Conservation (phyloP, 2,797 vertebrate genomes). For the Pangasius sanitwongsei region DNA sequence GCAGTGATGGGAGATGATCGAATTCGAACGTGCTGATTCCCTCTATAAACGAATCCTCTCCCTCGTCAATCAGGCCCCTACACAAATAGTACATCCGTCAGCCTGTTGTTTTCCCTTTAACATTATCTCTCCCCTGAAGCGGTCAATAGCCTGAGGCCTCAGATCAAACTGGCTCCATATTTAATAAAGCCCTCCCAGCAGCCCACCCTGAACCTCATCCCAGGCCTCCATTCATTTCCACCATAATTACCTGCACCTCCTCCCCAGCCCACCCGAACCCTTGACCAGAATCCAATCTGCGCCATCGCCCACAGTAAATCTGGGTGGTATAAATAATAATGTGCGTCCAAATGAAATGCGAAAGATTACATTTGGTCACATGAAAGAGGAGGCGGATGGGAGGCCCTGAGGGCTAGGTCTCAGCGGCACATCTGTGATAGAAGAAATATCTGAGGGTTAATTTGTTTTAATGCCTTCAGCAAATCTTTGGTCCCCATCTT, state of each 20-base stretch:
- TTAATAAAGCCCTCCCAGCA: conserved; percentile 64
- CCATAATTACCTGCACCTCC: conserved; percentile 63
- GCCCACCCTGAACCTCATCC: conserved; percentile 56
- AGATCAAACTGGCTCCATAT: conserved; percentile 66
- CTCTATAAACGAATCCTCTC: conserved; percentile 56
- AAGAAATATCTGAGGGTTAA: conserved; percentile 70
- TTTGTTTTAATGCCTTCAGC: conserved; percentile 69
- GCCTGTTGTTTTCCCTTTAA: conserved; percentile 59
- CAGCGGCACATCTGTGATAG: conserved; percentile 53
- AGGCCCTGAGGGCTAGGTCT: conserved; percentile 45
- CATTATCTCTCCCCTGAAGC: conserved; percentile 57
- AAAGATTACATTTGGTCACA: conserved; percentile 67
- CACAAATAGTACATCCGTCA: conserved; percentile 65
- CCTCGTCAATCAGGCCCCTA: conserved; percentile 57
- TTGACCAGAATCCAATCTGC: conserved; percentile 67
- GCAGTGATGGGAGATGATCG: conserved; percentile 47
- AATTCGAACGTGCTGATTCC: conserved; percentile 55
- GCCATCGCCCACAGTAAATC: conserved; percentile 63
- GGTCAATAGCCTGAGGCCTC: conserved; percentile 63
- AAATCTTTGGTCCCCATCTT: conserved; percentile 65
- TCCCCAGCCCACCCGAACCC: conserved; percentile 50
- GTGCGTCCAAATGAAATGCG: conserved; percentile 66
- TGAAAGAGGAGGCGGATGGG: conserved; percentile 47
- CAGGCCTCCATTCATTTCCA: conserved; percentile 62
- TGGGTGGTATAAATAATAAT: conserved; percentile 67